These are phyloP conservation scores for Drosophila tani DNA, from an alignment of 1,140 invertebrate genomes.

Conservation along the genomic window DNA sequence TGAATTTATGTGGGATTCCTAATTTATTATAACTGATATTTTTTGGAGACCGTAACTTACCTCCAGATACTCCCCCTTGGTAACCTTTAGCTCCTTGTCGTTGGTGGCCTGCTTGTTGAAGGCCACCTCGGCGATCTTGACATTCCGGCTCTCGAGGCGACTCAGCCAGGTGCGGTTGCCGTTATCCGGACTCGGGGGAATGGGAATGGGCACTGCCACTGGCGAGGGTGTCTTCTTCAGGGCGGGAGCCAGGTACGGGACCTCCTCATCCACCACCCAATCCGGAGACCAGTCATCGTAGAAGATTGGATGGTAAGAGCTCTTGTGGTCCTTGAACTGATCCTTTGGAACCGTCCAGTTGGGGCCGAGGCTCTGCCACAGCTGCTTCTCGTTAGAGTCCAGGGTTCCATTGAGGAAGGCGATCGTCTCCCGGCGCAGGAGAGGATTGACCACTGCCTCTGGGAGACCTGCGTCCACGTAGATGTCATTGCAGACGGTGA, in stretches of 20 bases:
- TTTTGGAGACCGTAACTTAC: slow-evolving; percentile 85
- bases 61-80: slow-evolving; percentile 97
- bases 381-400: slow-evolving; percentile 58
- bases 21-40: slow-evolving; percentile 5
- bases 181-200: slow-evolving; percentile 47
- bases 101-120: slow-evolving; percentile 97
- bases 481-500: slow-evolving; percentile 76
- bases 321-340: slow-evolving; percentile 77
- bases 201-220: slow-evolving; percentile 38
- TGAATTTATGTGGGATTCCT: slow-evolving; percentile 7
- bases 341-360: slow-evolving; percentile 79
- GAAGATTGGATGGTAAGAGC: slow-evolving; percentile 78
- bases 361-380: slow-evolving; percentile 72
- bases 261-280: slow-evolving; percentile 79
- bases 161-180: slow-evolving; percentile 71
- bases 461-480: slow-evolving; percentile 60
- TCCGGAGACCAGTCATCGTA: slow-evolving; percentile 83
- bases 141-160: slow-evolving; percentile 74
- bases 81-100: slow-evolving; percentile 97
- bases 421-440: slow-evolving; percentile 72
- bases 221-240: slow-evolving; percentile 50
- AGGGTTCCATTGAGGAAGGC: slow-evolving; percentile 54
- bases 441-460: slow-evolving; percentile 71
- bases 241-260: slow-evolving; percentile 65
- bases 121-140: slow-evolving; percentile 88